Evolutionary conservation across 2,888 invertebrate genomes (phyloP), one percentile per base, ranked within the genome.

Genomic region (Sminthurides aquaticus): DNA sequence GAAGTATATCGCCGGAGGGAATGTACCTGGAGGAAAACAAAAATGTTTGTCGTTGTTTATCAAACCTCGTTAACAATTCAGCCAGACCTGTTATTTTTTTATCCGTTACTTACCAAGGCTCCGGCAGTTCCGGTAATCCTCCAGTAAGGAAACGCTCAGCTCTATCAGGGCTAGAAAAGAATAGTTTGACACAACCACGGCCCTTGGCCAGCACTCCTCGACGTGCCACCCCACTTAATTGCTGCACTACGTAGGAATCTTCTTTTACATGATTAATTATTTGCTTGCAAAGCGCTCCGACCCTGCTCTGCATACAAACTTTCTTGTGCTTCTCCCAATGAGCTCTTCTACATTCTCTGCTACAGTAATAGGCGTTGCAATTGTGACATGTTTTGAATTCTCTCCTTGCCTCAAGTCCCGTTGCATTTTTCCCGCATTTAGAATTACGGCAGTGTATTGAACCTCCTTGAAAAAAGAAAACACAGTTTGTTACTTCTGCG

Each of bases 291-390:
- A 94, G 82, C 48, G 90, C 87, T 75, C 92, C 93, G 57, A 94
- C 92, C 60, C 95, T 84, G 24, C 92, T 92, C 79, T 93, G 92
- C 72, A 74, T 72, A 56, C 72, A 71, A 27, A 70, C 88, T 76
- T 89, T 89, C 68, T 93, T 86, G 78, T 97, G 97, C 75, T 89
- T 88, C 77, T 91, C 90, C 95, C 95, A 96, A 78, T 97, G 94
- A 18, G 89, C 86, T 68, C 90, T 83, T 26, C 97, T 85, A 79
- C 96, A 97, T 76, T 90, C 88, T 67, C 91, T 84, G 68, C 92
- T 91, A 81, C 97, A 97, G 80, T 97, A 97, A 76, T 90, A 86
- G 77, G 93, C 91, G 74, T 90, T 89, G 81, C 97, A 97, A 79
- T 96, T 95, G 81, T 94, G 94, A 80, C 93, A 94, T 75, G 65